Evolutionary conservation across 2,888 invertebrate species (phyloP), one percentile per base, ranked within the genome.

Genomic region (Melanotus villosus): DNA sequence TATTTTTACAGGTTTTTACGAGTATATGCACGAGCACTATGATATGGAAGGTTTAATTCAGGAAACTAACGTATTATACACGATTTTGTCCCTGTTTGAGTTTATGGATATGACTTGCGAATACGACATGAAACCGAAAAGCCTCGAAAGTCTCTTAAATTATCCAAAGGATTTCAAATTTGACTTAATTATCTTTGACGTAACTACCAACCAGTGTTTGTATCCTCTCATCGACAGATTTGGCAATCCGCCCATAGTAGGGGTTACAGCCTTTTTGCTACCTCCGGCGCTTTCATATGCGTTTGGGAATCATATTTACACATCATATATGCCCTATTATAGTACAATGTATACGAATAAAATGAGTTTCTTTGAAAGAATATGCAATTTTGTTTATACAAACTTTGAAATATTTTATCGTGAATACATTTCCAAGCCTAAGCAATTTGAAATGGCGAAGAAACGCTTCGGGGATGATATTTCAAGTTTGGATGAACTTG

Each of bases 241-340:
- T 62, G 68, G 72, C 1, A 73, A 73, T 19, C 73, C 77, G 0
- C 77, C 78, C 0, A 45, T 72, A 0, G 12, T 67, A 5, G 54
- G 16, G 7, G 64, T 78, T 1, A 76, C 65, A 5, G 21, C 62
- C 9, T 62, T 68, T 34, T 14, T 63, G 16, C 9, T 68, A 6
- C 64, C 63, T 9, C 58, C 58, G 10, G 4, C n/a, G 12, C 19
- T 78, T 21, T 71, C 76, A 1, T 34, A 71, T 50, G 56, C 54
- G 6, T 78, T 78, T 60, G 80, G 80, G 5, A 77, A 76, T 57
- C 71, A 73, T 6, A 58, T 76, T 9, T 72, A 73, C 52, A 72
- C 78, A 0, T 71, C 76, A 1, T 80, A 81, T 70, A 54, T 80
- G 16, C 80, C 80, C 0, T 75, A 70, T 45, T 71, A 74, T 19